Evolutionary conservation across 2,888 invertebrate species (phyloP).

Genomic region (Diabrotica balteata): DNA sequence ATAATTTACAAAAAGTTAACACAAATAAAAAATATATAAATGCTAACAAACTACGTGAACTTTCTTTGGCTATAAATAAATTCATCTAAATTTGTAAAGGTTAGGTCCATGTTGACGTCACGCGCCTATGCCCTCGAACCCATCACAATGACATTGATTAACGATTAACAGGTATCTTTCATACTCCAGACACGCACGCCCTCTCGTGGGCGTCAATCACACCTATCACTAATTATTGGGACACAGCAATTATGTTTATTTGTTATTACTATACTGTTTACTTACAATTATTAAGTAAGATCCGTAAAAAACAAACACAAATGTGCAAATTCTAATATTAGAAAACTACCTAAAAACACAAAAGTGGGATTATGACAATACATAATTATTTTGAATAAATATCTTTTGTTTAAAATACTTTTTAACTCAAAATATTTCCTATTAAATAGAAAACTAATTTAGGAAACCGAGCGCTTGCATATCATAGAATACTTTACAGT

Average conservation of each 20-base stretch:
- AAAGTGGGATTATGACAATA: conserved; percentile 24
- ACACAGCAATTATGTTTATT: conserved; percentile 57
- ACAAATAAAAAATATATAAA: no score
- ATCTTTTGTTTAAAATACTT: no score
- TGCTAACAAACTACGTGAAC: no score
- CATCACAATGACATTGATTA: conserved; percentile 47
- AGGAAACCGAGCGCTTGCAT: no score
- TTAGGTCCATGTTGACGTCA: conserved; percentile 16
- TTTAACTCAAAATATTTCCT: no score
- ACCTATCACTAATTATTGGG: conserved; percentile 60
- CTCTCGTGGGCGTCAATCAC: conserved; percentile 47
- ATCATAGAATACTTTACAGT: no score
- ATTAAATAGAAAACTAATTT: no score
- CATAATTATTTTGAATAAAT: no score
- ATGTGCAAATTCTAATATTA: conserved; percentile 39
- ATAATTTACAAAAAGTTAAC: no score
- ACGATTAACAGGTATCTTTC: conserved; percentile 46
- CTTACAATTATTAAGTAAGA: conserved; percentile 50
- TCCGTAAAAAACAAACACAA: conserved; percentile 48
- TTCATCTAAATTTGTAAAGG: no score
- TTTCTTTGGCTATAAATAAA: no score
- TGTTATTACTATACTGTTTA: conserved; percentile 48
- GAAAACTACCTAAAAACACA: conserved; percentile 37
- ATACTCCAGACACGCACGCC: conserved; percentile 36
- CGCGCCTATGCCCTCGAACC: conserved; percentile 43